Evolutionary conservation across 2,797 vertebrate genomes (phyloP), one percentile per base, ranked within the genome.

Genomic region (Paguma larvata): DNA sequence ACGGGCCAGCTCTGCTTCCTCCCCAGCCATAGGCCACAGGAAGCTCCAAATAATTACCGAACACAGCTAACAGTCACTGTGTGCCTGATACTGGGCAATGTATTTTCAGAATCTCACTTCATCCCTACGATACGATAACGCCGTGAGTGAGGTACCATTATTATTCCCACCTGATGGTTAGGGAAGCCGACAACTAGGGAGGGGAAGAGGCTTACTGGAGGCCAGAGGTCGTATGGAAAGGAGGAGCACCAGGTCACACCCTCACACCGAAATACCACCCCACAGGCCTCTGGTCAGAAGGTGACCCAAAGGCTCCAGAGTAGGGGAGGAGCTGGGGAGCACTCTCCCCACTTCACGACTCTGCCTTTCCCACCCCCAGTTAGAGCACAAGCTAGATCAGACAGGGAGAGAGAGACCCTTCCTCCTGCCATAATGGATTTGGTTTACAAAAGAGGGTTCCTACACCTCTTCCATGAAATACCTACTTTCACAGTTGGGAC

Each of bases 221-320:
- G 53, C 41, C 44, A 63, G 68, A 93, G 83, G 85, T 95, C 87
- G 78, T 44, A 46, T 25, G 23, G 9, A 16, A n/a, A 88, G 30
- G n/a, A 90, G 18, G 85, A 53, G 23, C 44, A 0, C 14, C 70
- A 30, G 30, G 46, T 21, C 38, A 56, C 70, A 77, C 3, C 18
- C 4, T 11, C 6, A 25, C 56, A n/a, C 7, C 16, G n/a, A 9
- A 8, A 27, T 25, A 19, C 23, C 3, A 2, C n/a, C 27, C 34
- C 44, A n/a, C 6, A 68, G 78, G 38, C 11, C 68, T 83, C 94
- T 30, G 63, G 32, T 23, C 63, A 86, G 75, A 92, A 84, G 68
- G 2, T 56, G 62, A 85, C 27, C 63, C 53, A 12, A 19, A 88
- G 27, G 73, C n/a, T 67, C 18, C 32, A 53, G 51, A 78, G 65